Evolutionary conservation across 1,140 invertebrate genomes (phyloP).

Genomic region (Temnothorax nylanderi): DNA sequence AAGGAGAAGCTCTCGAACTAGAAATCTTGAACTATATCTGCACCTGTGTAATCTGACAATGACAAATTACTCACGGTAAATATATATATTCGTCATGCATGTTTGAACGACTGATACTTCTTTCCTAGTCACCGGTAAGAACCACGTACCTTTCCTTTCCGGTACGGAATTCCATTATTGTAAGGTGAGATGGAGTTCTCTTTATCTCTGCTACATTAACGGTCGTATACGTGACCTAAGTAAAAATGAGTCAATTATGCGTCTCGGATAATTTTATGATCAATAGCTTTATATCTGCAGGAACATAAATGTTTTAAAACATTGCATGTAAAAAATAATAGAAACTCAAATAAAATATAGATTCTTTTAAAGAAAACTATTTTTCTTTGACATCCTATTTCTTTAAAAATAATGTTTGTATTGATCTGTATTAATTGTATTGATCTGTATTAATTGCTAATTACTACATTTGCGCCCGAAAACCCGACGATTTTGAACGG

Average conservation of each 20-base stretch:
- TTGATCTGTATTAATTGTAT: background rate
- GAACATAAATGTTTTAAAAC: background rate
- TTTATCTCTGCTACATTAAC: background rate
- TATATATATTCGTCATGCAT: conserved; percentile 14
- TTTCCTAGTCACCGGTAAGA: background rate
- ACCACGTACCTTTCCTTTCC: conserved; percentile 17
- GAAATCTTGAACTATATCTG: conserved; percentile 16
- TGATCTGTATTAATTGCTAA: background rate
- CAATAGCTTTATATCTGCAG: background rate
- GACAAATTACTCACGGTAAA: background rate
- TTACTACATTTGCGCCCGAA: too few relatives aligned
- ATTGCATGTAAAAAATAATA: background rate
- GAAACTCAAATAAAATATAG: background rate
- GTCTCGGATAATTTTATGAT: background rate
- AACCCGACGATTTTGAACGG: too few relatives aligned
- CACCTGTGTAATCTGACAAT: background rate
- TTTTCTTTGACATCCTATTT: background rate
- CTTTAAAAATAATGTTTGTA: background rate
- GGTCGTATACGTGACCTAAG: background rate
- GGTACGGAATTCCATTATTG: conserved; percentile 22
- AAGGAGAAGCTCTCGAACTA: background rate
- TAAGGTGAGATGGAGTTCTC: conserved; percentile 18
- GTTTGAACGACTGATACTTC: background rate
- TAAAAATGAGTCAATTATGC: background rate
- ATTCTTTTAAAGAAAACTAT: background rate